These are phyloP conservation scores for Hypocryptadius cinnamomeus DNA, from an alignment of 2,113 vertebrate genomes.

Conservation along the genomic window DNA sequence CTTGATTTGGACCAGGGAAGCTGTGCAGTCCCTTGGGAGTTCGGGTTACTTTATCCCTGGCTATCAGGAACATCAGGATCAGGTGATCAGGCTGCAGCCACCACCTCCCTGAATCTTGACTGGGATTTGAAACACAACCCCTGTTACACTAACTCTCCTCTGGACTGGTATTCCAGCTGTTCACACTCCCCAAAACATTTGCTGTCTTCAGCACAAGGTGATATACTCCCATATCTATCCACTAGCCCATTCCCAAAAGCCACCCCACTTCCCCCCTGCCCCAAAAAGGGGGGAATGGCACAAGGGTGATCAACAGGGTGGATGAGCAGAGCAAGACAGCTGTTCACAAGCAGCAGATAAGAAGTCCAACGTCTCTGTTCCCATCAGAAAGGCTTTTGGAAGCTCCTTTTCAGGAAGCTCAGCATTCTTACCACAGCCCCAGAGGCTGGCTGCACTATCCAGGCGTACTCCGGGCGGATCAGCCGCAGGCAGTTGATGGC, in stretches of 20 bases:
- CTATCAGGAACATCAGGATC: neutral
- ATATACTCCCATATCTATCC: fast-evolving
- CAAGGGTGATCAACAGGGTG: fast-evolving
- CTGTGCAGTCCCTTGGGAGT: neutral
- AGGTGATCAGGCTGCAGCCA: neutral
- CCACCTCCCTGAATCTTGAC: neutral
- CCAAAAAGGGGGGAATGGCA: neutral
- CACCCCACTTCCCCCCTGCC: neutral
- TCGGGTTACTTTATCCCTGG: neutral
- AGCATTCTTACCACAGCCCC: slow-evolving; percentile 74
- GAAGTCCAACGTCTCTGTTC: fast-evolving
- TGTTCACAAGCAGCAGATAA: neutral
- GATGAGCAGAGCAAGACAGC: fast-evolving
- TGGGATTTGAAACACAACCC: neutral
- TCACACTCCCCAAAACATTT: neutral
- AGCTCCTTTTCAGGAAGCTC: neutral
- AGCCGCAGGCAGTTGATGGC: slow-evolving; percentile 89
- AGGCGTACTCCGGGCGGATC: slow-evolving; percentile 90
- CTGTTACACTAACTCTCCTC: neutral
- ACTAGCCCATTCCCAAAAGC: neutral
- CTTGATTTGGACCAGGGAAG: neutral
- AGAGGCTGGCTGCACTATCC: slow-evolving; percentile 87
- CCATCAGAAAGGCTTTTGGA: neutral
- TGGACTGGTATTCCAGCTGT: neutral
- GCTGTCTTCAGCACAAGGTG: neutral